Base-by-base conservation (phyloP, 2,113 vertebrate species). In the Platysteira castanea region DNA sequence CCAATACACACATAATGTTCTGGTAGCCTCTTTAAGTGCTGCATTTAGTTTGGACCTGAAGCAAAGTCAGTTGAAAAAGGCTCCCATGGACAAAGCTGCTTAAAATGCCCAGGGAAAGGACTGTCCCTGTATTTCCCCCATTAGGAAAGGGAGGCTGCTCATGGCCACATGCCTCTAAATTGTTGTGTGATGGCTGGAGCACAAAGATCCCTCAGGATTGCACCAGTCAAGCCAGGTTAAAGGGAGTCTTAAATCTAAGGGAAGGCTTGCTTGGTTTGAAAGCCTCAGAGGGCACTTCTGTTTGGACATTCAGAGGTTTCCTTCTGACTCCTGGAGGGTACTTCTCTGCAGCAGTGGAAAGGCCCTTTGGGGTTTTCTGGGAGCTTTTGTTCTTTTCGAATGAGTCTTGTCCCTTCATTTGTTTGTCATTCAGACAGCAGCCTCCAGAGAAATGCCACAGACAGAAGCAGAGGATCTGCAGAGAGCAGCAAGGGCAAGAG, bases 351-450 rank as follows among this genome's bases (percentile, higher is more conserved):
- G 78, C 59, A 84, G 41, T 42, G 28, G 37, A 73, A 87, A 90
- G 44, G 21, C 30, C 46, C 77, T 80, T 78, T 52, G 79, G 74
- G 63, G 71, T 71, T 76, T 94, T 83, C 80, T 93, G 35, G 33
- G 56, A 85, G 49, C 14, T 87, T 95, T 95, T 87, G 42, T 85
- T 95, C 44, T 75, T 95, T 95, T 85, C 79, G 57, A 74, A 89
- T 35, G 23, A 9, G 3, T 86, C 60, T 94, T 92, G 70, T 93
- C 88, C 87, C 73, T 95, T 95, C 8, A 4, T 30, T 95, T 94
- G 73, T 93, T 96, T 95, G 84, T 89, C 93, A 92, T 81, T 85
- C 89, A 90, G 80, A 90, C 39, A 82, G 82, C 28, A 92, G 65
- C 87, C 94, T 91, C 84, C 71, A 94, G 95, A 84, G 77, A 94